Percentiles rank a stretch among this genome's conserved stretches.
These are phyloP conservation scores for Phainopepla nitens DNA, from an alignment of 2,113 vertebrate genomes.

Conservation along the genomic window DNA sequence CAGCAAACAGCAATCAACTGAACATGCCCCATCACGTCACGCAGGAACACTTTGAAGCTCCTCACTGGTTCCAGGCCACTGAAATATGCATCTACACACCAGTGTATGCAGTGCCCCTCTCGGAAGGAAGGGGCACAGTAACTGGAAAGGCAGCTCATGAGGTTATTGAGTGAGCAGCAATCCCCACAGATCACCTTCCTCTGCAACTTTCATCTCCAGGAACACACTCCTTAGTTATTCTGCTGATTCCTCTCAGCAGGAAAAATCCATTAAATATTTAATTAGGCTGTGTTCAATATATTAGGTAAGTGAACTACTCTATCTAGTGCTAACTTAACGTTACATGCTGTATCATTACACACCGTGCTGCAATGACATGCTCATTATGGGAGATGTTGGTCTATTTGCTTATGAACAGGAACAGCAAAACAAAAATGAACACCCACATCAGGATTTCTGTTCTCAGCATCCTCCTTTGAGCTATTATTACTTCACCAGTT, in stretches of 20 bases:
- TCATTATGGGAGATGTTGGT: not conserved
- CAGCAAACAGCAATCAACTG: not conserved
- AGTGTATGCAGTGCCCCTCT: not conserved
- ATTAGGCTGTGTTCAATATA: conserved; percentile 9
- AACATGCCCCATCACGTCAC: not conserved
- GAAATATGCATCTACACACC: not conserved
- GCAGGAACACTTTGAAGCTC: not conserved
- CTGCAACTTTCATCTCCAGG: not conserved
- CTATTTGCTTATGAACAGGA: not conserved
- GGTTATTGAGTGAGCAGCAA: not conserved
- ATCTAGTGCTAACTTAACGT: not conserved
- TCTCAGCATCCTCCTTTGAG: not conserved
- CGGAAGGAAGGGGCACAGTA: not conserved
- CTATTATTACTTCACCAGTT: not conserved
- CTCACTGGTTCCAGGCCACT: not conserved
- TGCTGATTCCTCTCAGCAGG: not conserved
- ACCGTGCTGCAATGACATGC: not conserved
- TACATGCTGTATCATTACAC: not conserved
- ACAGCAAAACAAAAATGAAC: not conserved
- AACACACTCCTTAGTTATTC: not conserved
- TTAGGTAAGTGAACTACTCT: conserved; percentile 21
- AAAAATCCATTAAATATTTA: conserved; percentile 47
- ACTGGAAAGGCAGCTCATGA: not conserved
- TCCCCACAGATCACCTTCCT: not conserved
- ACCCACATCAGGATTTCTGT: not conserved